Evolutionary conservation across 37 sponge, comb jelly and placozoan species (phyloP), one percentile per base, ranked within the genome.

Genomic region (Trichoplax adhaerens): DNA sequence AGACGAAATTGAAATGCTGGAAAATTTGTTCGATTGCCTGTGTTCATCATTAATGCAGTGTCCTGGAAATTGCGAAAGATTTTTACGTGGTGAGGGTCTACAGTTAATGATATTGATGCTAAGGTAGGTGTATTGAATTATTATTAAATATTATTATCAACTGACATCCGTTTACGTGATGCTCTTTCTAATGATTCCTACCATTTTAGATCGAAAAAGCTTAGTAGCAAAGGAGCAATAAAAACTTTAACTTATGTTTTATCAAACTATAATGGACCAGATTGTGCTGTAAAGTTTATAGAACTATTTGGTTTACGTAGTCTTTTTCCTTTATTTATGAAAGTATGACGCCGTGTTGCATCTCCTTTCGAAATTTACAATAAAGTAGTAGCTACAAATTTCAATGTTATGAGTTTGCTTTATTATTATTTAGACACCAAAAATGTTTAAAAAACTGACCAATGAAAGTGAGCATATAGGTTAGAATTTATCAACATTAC

Each of bases 81-180:
- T 97, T 65, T 74, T 97, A 51, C 77, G 87, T 55, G 99, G 93
- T 57, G 99, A 97, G 74, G 99, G 99, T 63, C 87, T 86, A 2
- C 93, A 97, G 77, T 72, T 97, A 76, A 97, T 97, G 99, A 82
- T 91, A 5, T 85, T 97, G 55, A 88, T 97, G 93, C 71, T 97
- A 54, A 85, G 83, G 75, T 84, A 76, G 62, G n/a, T 74, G 76
- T 29, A 29, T 29, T 29, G 29, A 29, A 29, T 29, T 29, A 29
- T 29, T 29, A 29, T 29, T 29, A 29, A 29, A 29, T 29, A 29
- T 29, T 29, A 29, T 29, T 29, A 29, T 29, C 29, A 29, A 29
- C 29, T 29, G 29, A 29, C 29, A 29, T 29, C 29, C 29, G 29
- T 29, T 29, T 29, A 29, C 29, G 29, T 29, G 29, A 29, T 29